Evolutionary conservation across 2,888 invertebrate genomes (phyloP).

Genomic region (Leptopterna dolabrata): DNA sequence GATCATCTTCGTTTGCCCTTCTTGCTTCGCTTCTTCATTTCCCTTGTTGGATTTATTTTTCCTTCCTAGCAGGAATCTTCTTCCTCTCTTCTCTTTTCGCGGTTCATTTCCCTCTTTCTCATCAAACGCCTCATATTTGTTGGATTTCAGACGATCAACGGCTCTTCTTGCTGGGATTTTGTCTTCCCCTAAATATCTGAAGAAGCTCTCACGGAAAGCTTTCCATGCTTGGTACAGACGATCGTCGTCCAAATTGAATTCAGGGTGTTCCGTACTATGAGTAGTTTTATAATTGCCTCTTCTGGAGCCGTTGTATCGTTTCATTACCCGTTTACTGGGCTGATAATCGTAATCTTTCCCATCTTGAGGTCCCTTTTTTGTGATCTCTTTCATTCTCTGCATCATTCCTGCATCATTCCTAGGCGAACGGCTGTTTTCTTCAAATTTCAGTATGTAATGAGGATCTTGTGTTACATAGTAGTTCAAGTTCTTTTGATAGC

Average conservation of each 20-base stretch:
- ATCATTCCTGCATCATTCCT: too few relatives aligned
- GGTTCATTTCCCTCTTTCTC: background rate
- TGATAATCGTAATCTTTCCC: background rate
- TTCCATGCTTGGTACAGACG: background rate
- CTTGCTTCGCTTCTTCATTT: background rate
- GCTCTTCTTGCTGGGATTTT: background rate
- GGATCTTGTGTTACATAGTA: background rate
- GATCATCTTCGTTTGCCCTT: too few relatives aligned
- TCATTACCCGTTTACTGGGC: background rate
- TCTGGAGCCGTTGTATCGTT: background rate
- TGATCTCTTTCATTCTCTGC: background rate
- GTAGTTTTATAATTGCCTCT: background rate
- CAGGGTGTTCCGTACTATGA: background rate
- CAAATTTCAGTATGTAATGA: background rate
- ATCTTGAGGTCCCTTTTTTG: background rate
- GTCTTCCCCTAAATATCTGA: background rate
- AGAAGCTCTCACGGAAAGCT: background rate
- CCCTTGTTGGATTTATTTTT: background rate
- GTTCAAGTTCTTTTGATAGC: background rate
- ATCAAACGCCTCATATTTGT: too few relatives aligned
- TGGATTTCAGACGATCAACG: too few relatives aligned
- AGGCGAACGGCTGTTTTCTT: background rate
- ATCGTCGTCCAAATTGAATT: background rate
- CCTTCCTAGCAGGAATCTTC: background rate
- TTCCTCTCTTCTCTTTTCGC: background rate